A percentile compares a stretch with the other conserved stretches of the same genome.
Conservation (phyloP, 2,888 invertebrate genomes). For the Rhingia campestris region DNA sequence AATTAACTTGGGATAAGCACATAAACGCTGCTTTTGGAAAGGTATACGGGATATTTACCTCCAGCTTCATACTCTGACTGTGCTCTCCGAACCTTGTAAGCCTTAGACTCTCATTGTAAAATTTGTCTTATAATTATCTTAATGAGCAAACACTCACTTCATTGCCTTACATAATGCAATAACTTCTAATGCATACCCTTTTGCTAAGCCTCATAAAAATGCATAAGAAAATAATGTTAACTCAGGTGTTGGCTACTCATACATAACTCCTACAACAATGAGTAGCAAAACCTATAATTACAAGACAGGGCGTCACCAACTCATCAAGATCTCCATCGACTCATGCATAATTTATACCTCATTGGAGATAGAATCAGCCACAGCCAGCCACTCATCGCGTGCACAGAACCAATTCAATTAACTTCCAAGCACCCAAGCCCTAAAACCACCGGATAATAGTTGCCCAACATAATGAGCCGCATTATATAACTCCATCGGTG, state of each 20-base stretch:
- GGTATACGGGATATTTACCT: no score
- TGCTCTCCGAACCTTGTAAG: no score
- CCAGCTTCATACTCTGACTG: no score
- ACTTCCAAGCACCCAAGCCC: constrained; percentile 1
- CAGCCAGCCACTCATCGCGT: constrained; percentile 28
- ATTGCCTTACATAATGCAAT: constrained; percentile 27
- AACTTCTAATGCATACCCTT: constrained; percentile 9
- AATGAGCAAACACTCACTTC: constrained; percentile 7
- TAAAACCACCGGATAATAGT: constrained; percentile 22
- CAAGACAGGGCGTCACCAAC: constrained; percentile 28
- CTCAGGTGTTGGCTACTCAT: constrained; percentile 29
- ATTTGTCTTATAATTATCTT: no score
- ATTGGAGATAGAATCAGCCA: constrained; percentile 19
- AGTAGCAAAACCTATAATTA: constrained; percentile 8
- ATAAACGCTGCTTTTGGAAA: no score
- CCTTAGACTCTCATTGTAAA: no score
- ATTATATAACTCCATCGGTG: constrained; percentile 33
- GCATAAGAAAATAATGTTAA: constrained; percentile 8
- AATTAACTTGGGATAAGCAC: no score
- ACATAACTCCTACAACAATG: constrained; percentile 30
- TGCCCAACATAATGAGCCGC: constrained; percentile 36
- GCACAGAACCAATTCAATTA: constrained; percentile 46
- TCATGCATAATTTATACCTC: constrained; percentile 18
- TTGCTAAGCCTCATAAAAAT: constrained; percentile 41
- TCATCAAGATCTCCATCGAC: constrained; percentile 29